Base-by-base conservation (phyloP, 2,113 vertebrate genomes). In the Cheirogaleus medius region DNA sequence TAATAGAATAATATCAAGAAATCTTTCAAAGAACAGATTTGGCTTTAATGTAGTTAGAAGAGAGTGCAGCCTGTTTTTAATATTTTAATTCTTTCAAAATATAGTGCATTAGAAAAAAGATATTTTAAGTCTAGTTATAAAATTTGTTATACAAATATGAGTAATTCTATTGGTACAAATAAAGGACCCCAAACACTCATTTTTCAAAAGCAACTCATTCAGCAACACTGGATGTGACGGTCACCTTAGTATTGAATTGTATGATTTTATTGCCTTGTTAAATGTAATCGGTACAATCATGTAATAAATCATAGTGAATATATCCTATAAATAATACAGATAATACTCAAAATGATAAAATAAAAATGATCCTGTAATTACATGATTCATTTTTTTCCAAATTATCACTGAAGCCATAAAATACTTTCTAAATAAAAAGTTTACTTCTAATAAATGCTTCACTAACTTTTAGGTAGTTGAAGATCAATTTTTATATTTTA, bases 261-360 rank as follows among this genome's bases (percentile, higher is more conserved):
- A 54, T 71, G 47, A 89, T 90, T 96, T 97, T 96, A 97, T 90
- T 97, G 37, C 13, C 78, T 94, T 96, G 44, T 95, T 97, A 97
- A 98, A 92, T 83, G 66, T 96, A 92, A 94, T 95, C 66, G 98
- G 68, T 87, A 90, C 18, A 97, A 97, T 96, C 15, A 82, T 54
- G 54, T 95, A 92, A 98, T 98, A 98, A 98, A 97, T 97, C 69
- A 98, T 56, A 49, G 32, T 15, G 58, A 96, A 93, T 94, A 49
- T 20, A 68, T 74, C 44, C 93, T 85, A 96, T 97, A 98, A 98
- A 98, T 95, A 97, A 97, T 66, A 52, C 3, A 81, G n/a, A 88
- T 96, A 98, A 98, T 94, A 93, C 71, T 95, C 54, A 80, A 98
- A 97, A 96, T 3, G 39, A n/a, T 96, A 97, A 98, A 98, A 97